phyloP scores from a whole-genome alignment of 2,113 vertebrate species.

The Pseudorhombus dupliciocellatus region DNA sequence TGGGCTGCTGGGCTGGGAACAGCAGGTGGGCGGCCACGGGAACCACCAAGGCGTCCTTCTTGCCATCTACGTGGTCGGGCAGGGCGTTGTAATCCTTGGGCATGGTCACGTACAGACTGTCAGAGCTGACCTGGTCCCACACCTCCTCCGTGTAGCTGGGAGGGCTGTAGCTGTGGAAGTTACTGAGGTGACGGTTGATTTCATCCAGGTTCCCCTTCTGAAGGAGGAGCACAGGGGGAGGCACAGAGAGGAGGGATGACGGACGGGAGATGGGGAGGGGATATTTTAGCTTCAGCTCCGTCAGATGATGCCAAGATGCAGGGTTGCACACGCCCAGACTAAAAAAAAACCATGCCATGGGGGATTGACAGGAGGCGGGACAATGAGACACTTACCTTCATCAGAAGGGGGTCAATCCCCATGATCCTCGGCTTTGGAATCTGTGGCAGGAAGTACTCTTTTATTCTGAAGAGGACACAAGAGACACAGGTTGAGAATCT shows the following conservation, averaged over 20 bases:
- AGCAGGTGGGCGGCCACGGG: not conserved
- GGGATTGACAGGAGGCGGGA: no score
- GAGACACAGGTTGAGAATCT: not conserved
- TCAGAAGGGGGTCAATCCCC: slow-evolving; percentile 75
- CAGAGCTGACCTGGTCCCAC: slow-evolving; percentile 66
- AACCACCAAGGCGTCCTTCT: slow-evolving; percentile 7
- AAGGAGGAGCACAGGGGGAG: no score
- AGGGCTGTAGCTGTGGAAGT: slow-evolving; percentile 74
- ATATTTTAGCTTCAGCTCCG: not conserved
- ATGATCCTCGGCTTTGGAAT: slow-evolving; percentile 79
- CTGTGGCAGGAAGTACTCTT: slow-evolving; percentile 75
- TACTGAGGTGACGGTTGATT: slow-evolving; percentile 77
- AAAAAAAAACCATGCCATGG: no score
- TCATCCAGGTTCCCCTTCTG: slow-evolving; percentile 81
- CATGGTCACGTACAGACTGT: slow-evolving; percentile 20
- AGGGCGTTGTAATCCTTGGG: not conserved
- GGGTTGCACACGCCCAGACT: no score
- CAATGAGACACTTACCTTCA: slow-evolving; percentile 68
- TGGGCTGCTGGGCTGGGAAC: not conserved
- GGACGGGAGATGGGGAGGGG: not conserved
- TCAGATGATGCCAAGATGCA: no score
- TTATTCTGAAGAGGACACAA: slow-evolving; percentile 66
- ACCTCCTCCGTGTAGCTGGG: slow-evolving; percentile 69
- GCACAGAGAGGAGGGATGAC: not conserved
- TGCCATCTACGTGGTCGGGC: rapidly evolving